A percentile compares a stretch with the other conserved stretches of the same genome.
Conservation (phyloP, 2,888 invertebrate species). For the Tolmerus cingulatus region DNA sequence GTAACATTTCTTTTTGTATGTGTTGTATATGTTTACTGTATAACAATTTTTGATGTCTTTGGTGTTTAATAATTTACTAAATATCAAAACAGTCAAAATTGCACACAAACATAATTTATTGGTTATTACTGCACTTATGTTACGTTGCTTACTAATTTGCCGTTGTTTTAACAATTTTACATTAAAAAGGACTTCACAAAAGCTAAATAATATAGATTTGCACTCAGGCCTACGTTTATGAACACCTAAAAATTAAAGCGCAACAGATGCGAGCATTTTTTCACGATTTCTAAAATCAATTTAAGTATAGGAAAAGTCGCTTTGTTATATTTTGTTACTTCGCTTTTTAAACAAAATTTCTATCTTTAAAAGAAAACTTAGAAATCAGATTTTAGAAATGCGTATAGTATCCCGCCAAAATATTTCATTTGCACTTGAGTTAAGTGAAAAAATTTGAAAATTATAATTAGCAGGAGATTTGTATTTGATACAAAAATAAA, state of each 20-base stretch:
- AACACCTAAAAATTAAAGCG: neutral
- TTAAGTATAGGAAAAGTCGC: neutral
- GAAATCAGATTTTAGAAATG: neutral
- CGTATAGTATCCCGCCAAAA: neutral
- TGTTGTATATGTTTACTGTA: slow-evolving; percentile 22
- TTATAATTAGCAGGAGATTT: too few relatives aligned
- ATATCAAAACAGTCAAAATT: neutral
- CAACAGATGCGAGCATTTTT: neutral
- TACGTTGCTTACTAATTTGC: neutral
- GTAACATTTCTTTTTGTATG: neutral
- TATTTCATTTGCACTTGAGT: neutral
- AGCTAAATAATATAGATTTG: neutral
- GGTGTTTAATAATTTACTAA: neutral
- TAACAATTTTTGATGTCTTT: slow-evolving; percentile 23
- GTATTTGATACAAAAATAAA: neutral
- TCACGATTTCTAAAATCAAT: neutral
- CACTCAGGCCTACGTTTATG: neutral
- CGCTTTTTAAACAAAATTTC: neutral
- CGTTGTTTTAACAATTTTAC: neutral
- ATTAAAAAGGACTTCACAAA: neutral
- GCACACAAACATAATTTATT: slow-evolving; percentile 1
- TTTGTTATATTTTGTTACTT: neutral
- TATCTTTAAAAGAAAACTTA: neutral
- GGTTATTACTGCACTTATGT: neutral
- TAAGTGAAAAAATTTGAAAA: too few relatives aligned